Evolutionary conservation across 2,797 vertebrate genomes (phyloP), one percentile per base, ranked within the genome.

Genomic region (Miopithecus talapoin): DNA sequence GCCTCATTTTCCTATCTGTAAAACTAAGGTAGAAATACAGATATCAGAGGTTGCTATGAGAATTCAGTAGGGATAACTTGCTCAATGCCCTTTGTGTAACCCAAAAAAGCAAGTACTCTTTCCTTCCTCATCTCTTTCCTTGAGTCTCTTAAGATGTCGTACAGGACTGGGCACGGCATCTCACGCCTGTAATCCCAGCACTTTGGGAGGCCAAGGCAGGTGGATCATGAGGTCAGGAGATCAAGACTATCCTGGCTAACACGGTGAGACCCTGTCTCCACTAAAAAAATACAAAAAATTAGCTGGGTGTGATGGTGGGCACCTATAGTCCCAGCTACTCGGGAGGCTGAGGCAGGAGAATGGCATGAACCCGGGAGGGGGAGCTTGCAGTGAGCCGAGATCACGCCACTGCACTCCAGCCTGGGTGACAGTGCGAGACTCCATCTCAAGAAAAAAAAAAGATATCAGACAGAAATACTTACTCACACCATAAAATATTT

Each of bases 101-200:
- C 24, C 50, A 24, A 36, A 75, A 88, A 83, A 41, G 50, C 16
- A 21, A 50, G 46, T 24, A 5, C 1, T 80, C 24, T 55, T 36
- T 48, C 46, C 43, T 21, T 74, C 19, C 11, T 61, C 8, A 41
- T 46, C 26, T 70, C 72, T 61, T 13, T 68, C 50, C 39, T 43
- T 41, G n/a, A 75, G 17, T 36, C 26, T 39, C 26, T 94, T 94
- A n/a, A 92, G 59, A 83, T 61, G 86, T 89, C 33, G 53, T 55
- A 36, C n/a, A 68, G 64, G 50, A 19, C 50, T 6, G 5, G 16
- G 50, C 4, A 17, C 17, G 0, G 50, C 17, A 17, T 19, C 50
- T 53, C 50, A 53, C 6, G 17, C 50, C 50, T 53, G 17, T 53
- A 53, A 53, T 53, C 50, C 50, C 50, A 53, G 17, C 50, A 53